Base-by-base conservation (phyloP, 2,888 invertebrate genomes). In the Xestia ashworthii region DNA sequence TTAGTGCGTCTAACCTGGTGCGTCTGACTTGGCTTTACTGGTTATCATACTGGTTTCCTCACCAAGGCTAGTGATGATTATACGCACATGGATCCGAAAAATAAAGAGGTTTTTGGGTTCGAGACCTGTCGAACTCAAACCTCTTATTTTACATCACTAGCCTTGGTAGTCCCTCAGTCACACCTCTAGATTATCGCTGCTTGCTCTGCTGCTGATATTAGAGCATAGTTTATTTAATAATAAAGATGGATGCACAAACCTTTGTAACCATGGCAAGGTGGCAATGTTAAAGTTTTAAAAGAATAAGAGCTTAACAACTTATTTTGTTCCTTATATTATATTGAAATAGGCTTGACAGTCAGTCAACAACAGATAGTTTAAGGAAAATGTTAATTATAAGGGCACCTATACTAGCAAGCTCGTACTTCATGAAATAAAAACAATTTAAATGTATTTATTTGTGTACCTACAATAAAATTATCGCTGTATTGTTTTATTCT, bases 401-500 rank as follows among this genome's bases (percentile, higher is more conserved):
- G 53, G 16, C 22, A 55, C 38, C 50, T 76, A 16, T 38, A 53
- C 70, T 32, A 46, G 14, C 55, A 44, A 32, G 32, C 25, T 50
- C 3, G 12, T 58, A 44, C 44, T 66, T 44, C 6, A 5, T 46
- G 38, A 60, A 73, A 46, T 46, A 67, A 64, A 25, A 74, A 80
- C 58, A 38, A 44, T 66, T 38, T 69, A 19, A n/a, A 46, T 71
- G 38, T 69, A 50, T 78, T 78, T 70, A 70, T 66, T 41, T 55
- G 25, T 82, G 38, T 66, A 55, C 22, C 41, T 22, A 60, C 44
- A 74, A 44, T 50, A 46, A 50, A 58, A 50, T 80, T 38, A 79
- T 79, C 41, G 5, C 12, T 25, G 32, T 87, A 92, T 90, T 82
- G 89, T 88, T 88, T 88, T 91, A 89, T 91, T 91, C 91, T 92